Conservation (phyloP, 2,113 vertebrate species). For the Clarias batrachus region DNA sequence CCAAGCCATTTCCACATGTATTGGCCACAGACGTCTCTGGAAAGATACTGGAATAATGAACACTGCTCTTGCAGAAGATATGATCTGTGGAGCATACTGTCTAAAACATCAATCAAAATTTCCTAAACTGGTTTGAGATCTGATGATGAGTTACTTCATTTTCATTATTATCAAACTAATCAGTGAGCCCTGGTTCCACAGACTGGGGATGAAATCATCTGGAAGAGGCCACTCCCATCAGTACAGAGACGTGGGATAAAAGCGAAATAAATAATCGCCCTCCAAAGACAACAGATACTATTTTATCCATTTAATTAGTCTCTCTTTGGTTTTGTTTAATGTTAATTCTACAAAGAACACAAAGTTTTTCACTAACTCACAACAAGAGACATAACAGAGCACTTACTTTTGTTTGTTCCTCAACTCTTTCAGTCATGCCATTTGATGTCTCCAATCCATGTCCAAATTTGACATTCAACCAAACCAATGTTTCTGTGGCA, state of each 20-base stretch:
- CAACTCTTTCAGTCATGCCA: neutral
- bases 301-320: neutral
- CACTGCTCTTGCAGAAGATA: neutral
- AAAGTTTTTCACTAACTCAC: neutral
- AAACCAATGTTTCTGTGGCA: slow-evolving; percentile 57
- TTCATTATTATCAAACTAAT: neutral
- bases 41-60: neutral
- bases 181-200: neutral
- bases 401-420: neutral
- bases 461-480: slow-evolving; percentile 51
- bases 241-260: neutral
- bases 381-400: neutral
- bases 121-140: neutral
- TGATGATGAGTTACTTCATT: neutral
- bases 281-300: neutral
- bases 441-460: slow-evolving; percentile 19
- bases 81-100: neutral
- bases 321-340: neutral
- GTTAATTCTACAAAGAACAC: neutral
- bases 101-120: neutral
- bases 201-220: neutral
- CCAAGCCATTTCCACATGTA: neutral
- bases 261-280: too few species aligned
- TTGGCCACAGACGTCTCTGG: neutral
- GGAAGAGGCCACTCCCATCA: neutral